Conservation (phyloP, 2,797 vertebrate genomes). For the Lacerta bilineata region DNA sequence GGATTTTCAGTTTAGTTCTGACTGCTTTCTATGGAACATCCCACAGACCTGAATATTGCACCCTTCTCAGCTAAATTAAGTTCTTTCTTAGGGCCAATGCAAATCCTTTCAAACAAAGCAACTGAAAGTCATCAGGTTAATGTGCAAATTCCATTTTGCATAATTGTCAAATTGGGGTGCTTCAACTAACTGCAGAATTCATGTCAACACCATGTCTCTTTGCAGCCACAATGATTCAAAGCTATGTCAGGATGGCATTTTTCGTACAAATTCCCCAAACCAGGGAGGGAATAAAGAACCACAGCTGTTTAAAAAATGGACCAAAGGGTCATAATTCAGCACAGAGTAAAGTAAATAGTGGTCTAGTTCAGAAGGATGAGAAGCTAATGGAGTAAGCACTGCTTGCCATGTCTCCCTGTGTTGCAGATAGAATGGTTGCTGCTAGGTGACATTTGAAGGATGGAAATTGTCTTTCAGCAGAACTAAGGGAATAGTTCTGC, state of each 20-base stretch:
- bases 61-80: not conserved
- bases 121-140: not conserved
- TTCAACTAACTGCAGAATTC: not conserved
- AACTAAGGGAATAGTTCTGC: too few relatives aligned
- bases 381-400: too few relatives aligned
- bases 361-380: too few relatives aligned
- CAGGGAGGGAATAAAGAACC: constrained; percentile 2
- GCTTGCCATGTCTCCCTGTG: too few relatives aligned
- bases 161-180: not conserved
- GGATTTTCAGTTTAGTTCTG: not conserved
- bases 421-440: too few relatives aligned
- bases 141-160: constrained; percentile 32
- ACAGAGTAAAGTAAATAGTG: not conserved
- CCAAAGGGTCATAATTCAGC: not conserved
- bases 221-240: constrained; percentile 3
- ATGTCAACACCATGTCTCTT: not conserved
- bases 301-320: not conserved
- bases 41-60: not conserved
- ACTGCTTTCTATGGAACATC: not conserved
- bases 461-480: too few relatives aligned
- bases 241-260: not conserved
- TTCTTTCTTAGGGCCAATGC: not conserved
- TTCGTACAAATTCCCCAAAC: not conserved
- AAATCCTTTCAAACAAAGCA: constrained; percentile 16
- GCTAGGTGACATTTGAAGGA: too few relatives aligned